phyloP scores from a whole-genome alignment of 2,888 invertebrate genomes.

The Coronaproctus castanopsis region DNA sequence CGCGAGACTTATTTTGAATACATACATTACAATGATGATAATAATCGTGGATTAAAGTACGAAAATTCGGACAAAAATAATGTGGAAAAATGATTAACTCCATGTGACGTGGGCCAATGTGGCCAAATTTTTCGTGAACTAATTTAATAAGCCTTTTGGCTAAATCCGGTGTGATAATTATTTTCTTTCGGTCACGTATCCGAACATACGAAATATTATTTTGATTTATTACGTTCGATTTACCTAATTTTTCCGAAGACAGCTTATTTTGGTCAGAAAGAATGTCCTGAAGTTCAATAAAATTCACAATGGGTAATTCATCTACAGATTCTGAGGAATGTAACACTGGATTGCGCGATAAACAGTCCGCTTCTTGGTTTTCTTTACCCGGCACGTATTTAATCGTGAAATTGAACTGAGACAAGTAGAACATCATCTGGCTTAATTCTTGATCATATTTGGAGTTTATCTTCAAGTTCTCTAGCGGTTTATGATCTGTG shows the following conservation, averaged over 20 bases:
- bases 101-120: slow-evolving; percentile 15
- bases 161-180: slow-evolving; percentile 15
- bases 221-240: slow-evolving; percentile 9
- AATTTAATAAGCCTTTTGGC: slow-evolving; percentile 13
- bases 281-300: slow-evolving; percentile 14
- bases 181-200: slow-evolving; percentile 13
- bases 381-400: slow-evolving; percentile 18
- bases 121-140: slow-evolving; percentile 14
- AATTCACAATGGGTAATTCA: neutral
- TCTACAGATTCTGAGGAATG: slow-evolving; percentile 7
- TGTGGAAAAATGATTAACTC: slow-evolving; percentile 8
- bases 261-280: slow-evolving; percentile 15
- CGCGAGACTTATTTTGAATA: slow-evolving; percentile 22
- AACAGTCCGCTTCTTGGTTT: slow-evolving; percentile 18
- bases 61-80: slow-evolving; percentile 15
- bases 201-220: slow-evolving; percentile 12
- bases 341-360: slow-evolving; percentile 17
- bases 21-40: slow-evolving; percentile 17
- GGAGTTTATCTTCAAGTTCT: slow-evolving; percentile 17
- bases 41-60: slow-evolving; percentile 16
- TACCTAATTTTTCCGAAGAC: neutral
- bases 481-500: slow-evolving; percentile 16
- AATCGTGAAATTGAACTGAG: slow-evolving; percentile 17
- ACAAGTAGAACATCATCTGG: slow-evolving; percentile 17
- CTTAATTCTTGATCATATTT: slow-evolving; percentile 17